phyloP scores from a whole-genome alignment of 2,888 invertebrate genomes.

The Myathropa florea region DNA sequence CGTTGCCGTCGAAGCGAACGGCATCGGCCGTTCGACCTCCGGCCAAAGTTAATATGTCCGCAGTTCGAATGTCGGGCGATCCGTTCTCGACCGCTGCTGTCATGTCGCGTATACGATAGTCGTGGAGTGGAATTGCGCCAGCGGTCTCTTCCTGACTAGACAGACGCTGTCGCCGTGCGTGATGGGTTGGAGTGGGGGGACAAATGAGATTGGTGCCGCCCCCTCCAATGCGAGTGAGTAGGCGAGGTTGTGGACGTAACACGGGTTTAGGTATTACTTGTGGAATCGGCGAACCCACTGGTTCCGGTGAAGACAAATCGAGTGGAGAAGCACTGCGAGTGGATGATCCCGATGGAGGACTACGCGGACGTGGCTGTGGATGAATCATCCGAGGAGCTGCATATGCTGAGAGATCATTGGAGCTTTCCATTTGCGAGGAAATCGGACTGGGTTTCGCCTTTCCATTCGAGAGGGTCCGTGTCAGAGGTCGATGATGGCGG shows the following conservation, averaged over 20 bases:
- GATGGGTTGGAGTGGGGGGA: conserved; percentile 94
- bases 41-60: conserved; percentile 79
- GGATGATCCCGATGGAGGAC: conserved; percentile 80
- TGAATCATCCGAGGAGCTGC: conserved; percentile 75
- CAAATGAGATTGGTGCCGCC: conserved; percentile 84
- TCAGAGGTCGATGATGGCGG: conserved; percentile 85
- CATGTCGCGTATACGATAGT: conserved; percentile 72
- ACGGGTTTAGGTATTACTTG: conserved; percentile 64
- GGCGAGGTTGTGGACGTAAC: conserved; percentile 84
- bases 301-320: conserved; percentile 74
- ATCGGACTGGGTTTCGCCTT: conserved; percentile 79
- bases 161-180: conserved; percentile 84
- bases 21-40: conserved; percentile 64
- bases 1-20: conserved; percentile 76
- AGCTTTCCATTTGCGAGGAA: conserved; percentile 74
- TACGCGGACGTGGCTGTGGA: conserved; percentile 77
- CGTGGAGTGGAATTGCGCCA: conserved; percentile 59
- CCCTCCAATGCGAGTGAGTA: conserved; percentile 82
- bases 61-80: conserved; percentile 79
- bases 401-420: conserved; percentile 71
- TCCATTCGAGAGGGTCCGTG: conserved; percentile 85
- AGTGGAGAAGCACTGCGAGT: conserved; percentile 80
- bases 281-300: conserved; percentile 62
- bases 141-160: conserved; percentile 75
- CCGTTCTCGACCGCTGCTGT: conserved; percentile 56